Conservation (phyloP, 2,113 vertebrate species). For the Caranx melampygus region DNA sequence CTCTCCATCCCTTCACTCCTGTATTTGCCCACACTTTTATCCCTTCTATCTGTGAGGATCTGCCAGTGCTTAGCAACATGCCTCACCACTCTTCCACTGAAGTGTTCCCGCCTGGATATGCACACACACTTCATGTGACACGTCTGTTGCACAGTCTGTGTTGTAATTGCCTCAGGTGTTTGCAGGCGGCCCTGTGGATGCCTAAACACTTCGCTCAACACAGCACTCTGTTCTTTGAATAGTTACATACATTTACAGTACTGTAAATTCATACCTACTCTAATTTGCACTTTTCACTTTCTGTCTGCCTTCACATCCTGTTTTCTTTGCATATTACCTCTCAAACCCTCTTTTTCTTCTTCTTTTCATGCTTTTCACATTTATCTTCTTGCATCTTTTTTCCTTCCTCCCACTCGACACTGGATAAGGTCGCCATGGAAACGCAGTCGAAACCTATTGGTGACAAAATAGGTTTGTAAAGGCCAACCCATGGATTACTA, state of each 20-base stretch:
- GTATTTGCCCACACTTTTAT: constrained; percentile 20
- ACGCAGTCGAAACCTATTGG: constrained; percentile 43
- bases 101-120: constrained; percentile 21
- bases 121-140: constrained; percentile 19
- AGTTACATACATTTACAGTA: not conserved
- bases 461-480: constrained; percentile 56
- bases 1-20: constrained; percentile 13
- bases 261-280: not conserved
- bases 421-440: constrained; percentile 69
- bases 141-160: not conserved
- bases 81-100: constrained; percentile 15
- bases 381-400: not conserved
- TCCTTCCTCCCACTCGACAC: constrained; percentile 17
- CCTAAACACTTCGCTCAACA: not conserved
- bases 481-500: constrained; percentile 44
- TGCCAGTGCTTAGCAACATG: constrained; percentile 57
- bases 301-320: not conserved
- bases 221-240: not conserved
- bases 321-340: not conserved
- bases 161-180: constrained; percentile 15
- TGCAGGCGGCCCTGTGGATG: not conserved
- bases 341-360: constrained; percentile 2
- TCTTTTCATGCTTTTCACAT: not conserved
- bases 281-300: not conserved
- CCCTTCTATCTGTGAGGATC: constrained; percentile 44